Evolutionary conservation across 2,888 invertebrate genomes (phyloP), one percentile per base, ranked within the genome.

Genomic region (Drosophila anomalata): DNA sequence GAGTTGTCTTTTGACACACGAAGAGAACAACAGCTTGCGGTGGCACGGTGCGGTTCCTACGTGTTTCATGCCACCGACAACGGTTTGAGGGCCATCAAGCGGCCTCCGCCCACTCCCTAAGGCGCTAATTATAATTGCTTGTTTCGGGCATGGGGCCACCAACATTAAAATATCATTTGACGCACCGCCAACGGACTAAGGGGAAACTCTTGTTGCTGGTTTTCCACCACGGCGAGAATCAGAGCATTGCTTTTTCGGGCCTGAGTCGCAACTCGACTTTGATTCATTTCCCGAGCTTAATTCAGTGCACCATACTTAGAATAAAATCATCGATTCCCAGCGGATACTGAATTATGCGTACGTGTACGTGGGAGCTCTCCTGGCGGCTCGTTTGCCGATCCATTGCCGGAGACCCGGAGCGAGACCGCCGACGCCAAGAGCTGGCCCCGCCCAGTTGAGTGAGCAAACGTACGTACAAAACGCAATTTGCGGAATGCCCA

Each of bases 401-500:
- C 46, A 75, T 78, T 75, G 26, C 54, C 42, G 56, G 50, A n/a
- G 22, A 26, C 26, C 17, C 39, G 31, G n/a, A 56, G 59, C 60
- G 59, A 29, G 58, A 39, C 39, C 36, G 36, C 7, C 26, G 14
- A 26, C 20, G 48, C 26, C 22, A 44, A 6, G 17, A 60, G 24
- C 20, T 3, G 24, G 56, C 39, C 22, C 53, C 59, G 47, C 50
- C 53, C 70, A 55, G 56, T 24, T 44, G 66, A 75, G 56, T 57
- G 69, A 73, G 80, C 75, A 54, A 72, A 63, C 67, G 42, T 61
- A 22, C 52, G 54, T 61, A 22, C 52, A 54, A 66, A 60, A 72
- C 75, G 51, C 66, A 85, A 85, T 79, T 87, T 79, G 79, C 63
- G 79, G 76, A 71, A 73, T 71, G 75, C 69, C 75, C 58, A 87